Conservation (phyloP, 2,113 vertebrate species). For the Labeo rohita region DNA sequence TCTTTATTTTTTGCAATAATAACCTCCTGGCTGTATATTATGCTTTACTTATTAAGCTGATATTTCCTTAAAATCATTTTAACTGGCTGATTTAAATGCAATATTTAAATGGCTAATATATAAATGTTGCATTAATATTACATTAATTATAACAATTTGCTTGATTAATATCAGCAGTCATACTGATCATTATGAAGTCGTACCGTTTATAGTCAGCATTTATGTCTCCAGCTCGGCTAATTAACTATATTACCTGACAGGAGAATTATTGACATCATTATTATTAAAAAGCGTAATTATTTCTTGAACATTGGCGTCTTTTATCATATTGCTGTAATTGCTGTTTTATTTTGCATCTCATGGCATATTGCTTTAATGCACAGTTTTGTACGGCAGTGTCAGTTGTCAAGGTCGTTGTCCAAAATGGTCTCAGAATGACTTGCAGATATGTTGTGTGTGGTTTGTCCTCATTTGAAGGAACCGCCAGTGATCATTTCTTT, state of each 20-base stretch:
- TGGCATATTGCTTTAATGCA: neutral
- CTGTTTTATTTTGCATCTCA: neutral
- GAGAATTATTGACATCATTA: neutral
- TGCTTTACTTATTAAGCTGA: neutral
- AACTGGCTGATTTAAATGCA: constrained; percentile 4
- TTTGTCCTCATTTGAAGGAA: constrained; percentile 24
- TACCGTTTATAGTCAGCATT: neutral
- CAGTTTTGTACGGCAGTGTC: neutral
- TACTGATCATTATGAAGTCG: neutral
- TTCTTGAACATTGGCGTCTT: neutral
- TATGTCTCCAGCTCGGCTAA: neutral
- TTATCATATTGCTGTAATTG: neutral
- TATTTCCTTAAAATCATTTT: neutral
- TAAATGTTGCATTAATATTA: neutral
- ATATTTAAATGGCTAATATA: neutral
- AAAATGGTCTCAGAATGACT: neutral
- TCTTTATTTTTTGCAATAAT: neutral
- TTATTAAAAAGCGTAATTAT: neutral
- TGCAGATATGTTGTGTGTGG: constrained; percentile 10
- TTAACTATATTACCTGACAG: constrained; percentile 8
- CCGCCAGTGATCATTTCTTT: constrained; percentile 35
- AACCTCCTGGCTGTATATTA: neutral
- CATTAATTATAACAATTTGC: neutral
- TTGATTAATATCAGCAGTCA: constrained; percentile 21
- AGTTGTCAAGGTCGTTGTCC: constrained; percentile 42